Conservation (phyloP, 2,113 vertebrate species). For the Amphilophus citrinellus region DNA sequence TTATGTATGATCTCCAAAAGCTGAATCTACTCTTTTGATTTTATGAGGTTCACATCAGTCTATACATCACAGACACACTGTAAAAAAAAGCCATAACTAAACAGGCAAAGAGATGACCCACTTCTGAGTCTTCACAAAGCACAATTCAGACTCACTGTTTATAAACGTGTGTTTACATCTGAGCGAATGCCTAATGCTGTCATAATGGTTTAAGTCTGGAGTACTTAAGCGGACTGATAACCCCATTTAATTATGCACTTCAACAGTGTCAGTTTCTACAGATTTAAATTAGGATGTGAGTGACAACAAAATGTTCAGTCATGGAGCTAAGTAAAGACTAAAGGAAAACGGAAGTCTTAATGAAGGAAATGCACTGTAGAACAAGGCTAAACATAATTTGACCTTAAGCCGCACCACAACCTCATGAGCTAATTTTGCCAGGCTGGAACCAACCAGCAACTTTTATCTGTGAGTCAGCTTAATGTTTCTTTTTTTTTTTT, state of each 20-base stretch:
- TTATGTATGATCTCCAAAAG: neutral
- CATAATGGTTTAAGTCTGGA: constrained; percentile 14
- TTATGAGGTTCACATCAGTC: neutral
- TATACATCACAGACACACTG: neutral
- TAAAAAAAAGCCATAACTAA: constrained; percentile 25
- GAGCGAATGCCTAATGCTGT: neutral
- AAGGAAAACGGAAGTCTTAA: neutral
- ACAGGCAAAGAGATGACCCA: neutral
- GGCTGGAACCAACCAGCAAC: neutral
- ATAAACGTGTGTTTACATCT: neutral
- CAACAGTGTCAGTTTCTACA: neutral
- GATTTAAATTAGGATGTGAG: neutral
- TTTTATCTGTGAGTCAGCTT: neutral
- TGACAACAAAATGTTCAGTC: neutral
- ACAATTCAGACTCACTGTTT: neutral
- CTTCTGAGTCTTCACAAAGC: neutral
- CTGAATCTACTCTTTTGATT: accelerated
- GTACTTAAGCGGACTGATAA: neutral
- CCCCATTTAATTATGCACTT: neutral
- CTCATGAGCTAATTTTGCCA: neutral
- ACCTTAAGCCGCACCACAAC: neutral
- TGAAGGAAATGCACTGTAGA: neutral
- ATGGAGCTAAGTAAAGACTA: neutral
- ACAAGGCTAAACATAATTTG: neutral
- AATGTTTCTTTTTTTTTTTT: constrained; percentile 1